phyloP scores from a whole-genome alignment of 2,888 invertebrate genomes.

The Mamestra brassicae region DNA sequence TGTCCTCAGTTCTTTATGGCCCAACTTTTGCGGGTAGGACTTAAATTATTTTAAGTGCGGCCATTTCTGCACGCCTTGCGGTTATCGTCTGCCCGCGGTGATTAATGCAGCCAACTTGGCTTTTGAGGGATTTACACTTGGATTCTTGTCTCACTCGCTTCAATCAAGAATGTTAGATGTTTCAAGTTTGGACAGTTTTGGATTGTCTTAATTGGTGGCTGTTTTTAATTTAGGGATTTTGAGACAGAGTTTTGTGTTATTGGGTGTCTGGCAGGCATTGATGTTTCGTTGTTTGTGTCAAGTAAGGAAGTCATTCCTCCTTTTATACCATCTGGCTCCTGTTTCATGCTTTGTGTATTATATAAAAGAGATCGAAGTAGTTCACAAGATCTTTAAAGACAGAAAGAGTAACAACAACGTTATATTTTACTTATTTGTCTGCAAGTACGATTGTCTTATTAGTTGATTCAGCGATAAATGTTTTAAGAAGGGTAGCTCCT shows the following conservation, averaged over 20 bases:
- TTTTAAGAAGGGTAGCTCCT: not conserved
- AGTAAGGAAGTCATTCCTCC: not conserved
- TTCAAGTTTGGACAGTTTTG: slow-evolving; percentile 37
- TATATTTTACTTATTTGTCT: not conserved
- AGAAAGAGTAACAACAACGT: not conserved
- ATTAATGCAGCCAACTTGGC: slow-evolving; percentile 78
- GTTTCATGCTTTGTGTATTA: not conserved
- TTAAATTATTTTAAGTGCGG: slow-evolving; percentile 88
- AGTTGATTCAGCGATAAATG: not conserved
- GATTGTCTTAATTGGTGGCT: slow-evolving; percentile 39
- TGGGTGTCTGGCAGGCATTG: slow-evolving; percentile 21
- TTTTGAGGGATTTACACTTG: slow-evolving; percentile 70
- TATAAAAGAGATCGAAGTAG: not conserved
- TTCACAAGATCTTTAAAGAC: not conserved
- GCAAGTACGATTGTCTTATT: not conserved
- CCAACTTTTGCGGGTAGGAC: slow-evolving; percentile 82
- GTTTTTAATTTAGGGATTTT: slow-evolving; percentile 43
- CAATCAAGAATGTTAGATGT: slow-evolving; percentile 57
- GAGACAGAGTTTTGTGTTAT: slow-evolving; percentile 5
- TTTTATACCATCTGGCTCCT: not conserved
- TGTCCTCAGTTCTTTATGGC: slow-evolving; percentile 86
- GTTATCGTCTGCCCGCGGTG: slow-evolving; percentile 83
- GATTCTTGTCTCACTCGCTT: slow-evolving; percentile 60
- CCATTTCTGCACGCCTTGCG: slow-evolving; percentile 85
- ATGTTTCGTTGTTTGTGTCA: not conserved